Percentiles rank a stretch among this genome's conserved stretches.
Conservation (phyloP, 2,113 vertebrate genomes). For the Lycaon pictus region DNA sequence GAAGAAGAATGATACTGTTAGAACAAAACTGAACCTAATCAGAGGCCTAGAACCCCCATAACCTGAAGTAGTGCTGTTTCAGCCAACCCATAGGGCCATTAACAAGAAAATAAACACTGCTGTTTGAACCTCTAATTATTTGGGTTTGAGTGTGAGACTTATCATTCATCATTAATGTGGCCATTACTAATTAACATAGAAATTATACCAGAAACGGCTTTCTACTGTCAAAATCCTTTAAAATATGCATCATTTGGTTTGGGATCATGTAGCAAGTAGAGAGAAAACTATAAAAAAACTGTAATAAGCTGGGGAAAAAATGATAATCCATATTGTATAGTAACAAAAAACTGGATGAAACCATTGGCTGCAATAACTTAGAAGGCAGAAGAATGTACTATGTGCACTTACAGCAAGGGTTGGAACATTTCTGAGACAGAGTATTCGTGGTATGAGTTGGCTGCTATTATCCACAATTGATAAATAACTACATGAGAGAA, state of each 20-base stretch:
- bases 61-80: neutral
- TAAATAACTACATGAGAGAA: neutral
- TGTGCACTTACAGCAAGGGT: neutral
- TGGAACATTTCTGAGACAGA: neutral
- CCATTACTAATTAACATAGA: conserved; percentile 3
- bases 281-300: neutral
- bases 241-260: conserved; percentile 9
- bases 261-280: neutral
- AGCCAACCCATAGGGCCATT: neutral
- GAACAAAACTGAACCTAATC: conserved; percentile 17
- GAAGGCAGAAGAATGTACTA: neutral
- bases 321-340: neutral
- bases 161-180: neutral
- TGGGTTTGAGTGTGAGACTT: neutral
- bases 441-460: neutral
- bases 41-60: neutral
- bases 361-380: neutral
- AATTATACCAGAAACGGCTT: neutral
- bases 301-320: neutral
- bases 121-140: neutral
- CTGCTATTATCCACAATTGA: neutral
- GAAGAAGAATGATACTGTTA: neutral
- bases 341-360: neutral
- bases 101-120: neutral
- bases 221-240: neutral